These are phyloP conservation scores for Scaptomyza reducta DNA, from an alignment of 2,888 invertebrate genomes.

Conservation along the genomic window DNA sequence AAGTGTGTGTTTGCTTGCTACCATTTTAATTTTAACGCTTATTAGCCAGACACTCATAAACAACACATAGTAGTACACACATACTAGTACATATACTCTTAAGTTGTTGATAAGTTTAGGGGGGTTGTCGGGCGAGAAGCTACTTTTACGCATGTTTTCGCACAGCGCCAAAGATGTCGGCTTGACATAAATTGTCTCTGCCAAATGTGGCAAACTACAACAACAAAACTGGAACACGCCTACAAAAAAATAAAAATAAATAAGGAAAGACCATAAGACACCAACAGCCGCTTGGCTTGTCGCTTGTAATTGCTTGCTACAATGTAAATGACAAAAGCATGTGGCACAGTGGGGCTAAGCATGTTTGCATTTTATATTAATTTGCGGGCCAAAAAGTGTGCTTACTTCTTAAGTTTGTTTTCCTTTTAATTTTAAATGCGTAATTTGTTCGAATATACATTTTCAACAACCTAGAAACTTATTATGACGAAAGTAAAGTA, in stretches of 20 bases:
- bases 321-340: conserved; percentile 76
- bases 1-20: conserved; percentile 52
- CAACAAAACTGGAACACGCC: conserved; percentile 74
- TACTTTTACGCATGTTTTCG: conserved; percentile 79
- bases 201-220: conserved; percentile 76
- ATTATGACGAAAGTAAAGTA: too few relatives aligned
- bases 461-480: too few relatives aligned
- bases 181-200: conserved; percentile 75
- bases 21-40: conserved; percentile 63
- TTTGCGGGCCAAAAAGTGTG: not conserved
- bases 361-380: not conserved
- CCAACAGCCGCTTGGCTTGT: conserved; percentile 68
- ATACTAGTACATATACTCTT: not conserved
- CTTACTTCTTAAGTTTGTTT: too few relatives aligned
- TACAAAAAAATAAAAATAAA: conserved; percentile 52
- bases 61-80: conserved; percentile 4
- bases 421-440: too few relatives aligned
- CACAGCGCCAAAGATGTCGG: conserved; percentile 69
- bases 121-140: conserved; percentile 35
- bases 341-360: conserved; percentile 58
- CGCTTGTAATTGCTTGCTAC: conserved; percentile 75
- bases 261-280: conserved; percentile 58
- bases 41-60: conserved; percentile 41
- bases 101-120: conserved; percentile 5
- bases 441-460: too few relatives aligned